Evolutionary conservation across 2,113 vertebrate species (phyloP), one percentile per base, ranked within the genome.

Genomic region (Oryzias melastigma): DNA sequence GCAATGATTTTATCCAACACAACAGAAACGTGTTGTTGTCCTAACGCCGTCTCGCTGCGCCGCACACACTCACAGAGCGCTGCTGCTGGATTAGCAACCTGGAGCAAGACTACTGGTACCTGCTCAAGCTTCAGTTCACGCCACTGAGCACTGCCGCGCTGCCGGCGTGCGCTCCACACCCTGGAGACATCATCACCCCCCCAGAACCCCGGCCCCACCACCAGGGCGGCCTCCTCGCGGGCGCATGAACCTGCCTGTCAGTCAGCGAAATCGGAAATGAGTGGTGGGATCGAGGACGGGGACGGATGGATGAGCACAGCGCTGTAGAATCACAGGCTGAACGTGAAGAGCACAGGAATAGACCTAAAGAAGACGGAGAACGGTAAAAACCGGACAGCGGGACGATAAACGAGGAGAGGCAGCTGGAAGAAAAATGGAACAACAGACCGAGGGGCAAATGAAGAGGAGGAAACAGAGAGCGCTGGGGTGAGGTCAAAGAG

Each of bases 121-220:
- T 75, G 64, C 68, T 78, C 64, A 78, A 82, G 88, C 84, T 71
- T 88, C 68, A 85, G 86, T 85, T 84, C 86, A 87, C 81, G 19
- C 76, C 57, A 18, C 71, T 85, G 86, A 88, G 64, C 84, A 81
- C 66, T 72, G 78, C 71, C 78, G 60, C 56, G 55, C 73, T 52
- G 65, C 66, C 53, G 63, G 62, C 74, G 47, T 20, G 8, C 60
- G 58, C 55, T 65, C 60, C 68, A 71, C 63, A 41, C 77, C 73
- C 74, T 2, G 25, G 55, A 70, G 76, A 80, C 68, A 52, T 58
- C 62, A 55, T 12, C 35, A 10, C 35, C 71, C 83, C 58, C 56
- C 57, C 12, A 62, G 59, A 82, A 56, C 71, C 56, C 62, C 65
- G 63, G 71, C 76, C 57, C 56, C n/a, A 43, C 62, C 58, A 64